Conservation (phyloP, 2,888 invertebrate genomes). For the Scaptomyza reducta region DNA sequence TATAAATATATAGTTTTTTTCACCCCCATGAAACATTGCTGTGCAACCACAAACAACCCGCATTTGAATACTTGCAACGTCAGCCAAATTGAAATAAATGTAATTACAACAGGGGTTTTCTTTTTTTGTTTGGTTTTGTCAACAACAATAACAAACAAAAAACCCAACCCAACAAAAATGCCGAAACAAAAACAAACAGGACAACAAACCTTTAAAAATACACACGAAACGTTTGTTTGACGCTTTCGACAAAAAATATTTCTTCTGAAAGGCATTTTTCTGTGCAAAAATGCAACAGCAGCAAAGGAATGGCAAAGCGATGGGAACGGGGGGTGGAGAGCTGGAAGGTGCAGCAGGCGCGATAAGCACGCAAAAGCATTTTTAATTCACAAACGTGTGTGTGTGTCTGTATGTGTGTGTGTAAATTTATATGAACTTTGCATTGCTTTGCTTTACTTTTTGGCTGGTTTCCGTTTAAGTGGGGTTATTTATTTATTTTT, state of each 20-base stretch:
- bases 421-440: constrained; percentile 15
- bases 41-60: constrained; percentile 1
- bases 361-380: constrained; percentile 46
- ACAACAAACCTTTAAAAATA: constrained; percentile 13
- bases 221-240: constrained; percentile 7
- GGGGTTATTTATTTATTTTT: constrained; percentile 14
- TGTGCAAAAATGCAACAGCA: constrained; percentile 33
- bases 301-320: neutral
- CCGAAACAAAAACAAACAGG: constrained; percentile 24
- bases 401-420: constrained; percentile 18
- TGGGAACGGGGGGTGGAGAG: neutral
- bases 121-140: neutral
- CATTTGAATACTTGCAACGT: constrained; percentile 20
- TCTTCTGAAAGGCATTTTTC: constrained; percentile 29
- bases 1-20: neutral
- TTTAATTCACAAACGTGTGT: constrained; percentile 34
- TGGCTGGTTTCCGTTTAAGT: constrained; percentile 30
- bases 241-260: constrained; percentile 29
- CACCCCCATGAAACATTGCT: neutral
- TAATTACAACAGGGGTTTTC: constrained; percentile 46
- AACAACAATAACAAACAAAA: constrained; percentile 3
- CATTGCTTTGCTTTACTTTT: constrained; percentile 4
- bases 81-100: constrained; percentile 55
- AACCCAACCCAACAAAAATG: too few relatives aligned
- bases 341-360: neutral